Base-by-base conservation (phyloP, 2,888 invertebrate species). In the Gymnocheta viridis region DNA sequence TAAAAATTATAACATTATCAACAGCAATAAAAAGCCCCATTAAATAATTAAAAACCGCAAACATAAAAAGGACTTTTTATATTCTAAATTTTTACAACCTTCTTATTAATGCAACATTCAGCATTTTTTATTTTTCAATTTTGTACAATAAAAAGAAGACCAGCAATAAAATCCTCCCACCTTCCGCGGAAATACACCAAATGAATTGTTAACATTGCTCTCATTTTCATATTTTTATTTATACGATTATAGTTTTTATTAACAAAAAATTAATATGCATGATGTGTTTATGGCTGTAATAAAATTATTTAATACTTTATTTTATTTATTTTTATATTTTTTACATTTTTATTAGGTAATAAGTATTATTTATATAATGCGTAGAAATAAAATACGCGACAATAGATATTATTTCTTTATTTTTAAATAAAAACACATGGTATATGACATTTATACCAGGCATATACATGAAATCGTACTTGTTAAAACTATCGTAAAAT, bases 221-320 rank as follows among this genome's bases (percentile, higher is more conserved):
- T 51, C 7, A 9, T 27, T 29, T 27, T 35, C 49, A 64, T 51
- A 51, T 44, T 32, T 62, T 27, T 64, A 41, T 73, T 62, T 24
- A 58, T 17, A 9, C 10, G n/a, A n/a, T 4, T 35, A 22, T 35
- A 38, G 19, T 62, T 41, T 66, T 76, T 77, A 67, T 77, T 47
- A 58, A 32, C 14, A 47, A 56, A 56, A 74, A 73, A 81, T 62
- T 72, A 77, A 83, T 81, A 84, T 81, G 84, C 84, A 81, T 81
- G 77, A 84, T 84, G 84, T 84, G 84, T 84, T 84, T 84, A 84
- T 84, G 77, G n/a, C 62, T 17, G 62, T 72, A 81, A 84, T 84
- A 84, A 84, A 84, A 84, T 73, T 54, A 84, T 84, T 84, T 84
- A 73, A 78, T 81, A 73, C 67, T 81, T 73, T 77, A 62, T 77